Conservation (phyloP, 1,140 invertebrate species). For the Achroia grisella region DNA sequence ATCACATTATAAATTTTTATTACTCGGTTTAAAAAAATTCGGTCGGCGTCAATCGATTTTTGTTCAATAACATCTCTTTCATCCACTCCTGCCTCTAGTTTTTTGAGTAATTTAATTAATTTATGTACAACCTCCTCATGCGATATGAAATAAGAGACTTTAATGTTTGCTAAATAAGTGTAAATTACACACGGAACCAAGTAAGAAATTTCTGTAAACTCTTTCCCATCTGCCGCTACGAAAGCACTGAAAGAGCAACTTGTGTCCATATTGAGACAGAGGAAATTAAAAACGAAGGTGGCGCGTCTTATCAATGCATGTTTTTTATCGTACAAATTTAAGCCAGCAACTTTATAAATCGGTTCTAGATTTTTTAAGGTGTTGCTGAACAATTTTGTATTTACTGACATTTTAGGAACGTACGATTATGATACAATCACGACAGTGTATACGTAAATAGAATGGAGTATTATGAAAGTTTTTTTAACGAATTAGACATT, state of each 20-base stretch:
- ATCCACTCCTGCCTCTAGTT: neutral
- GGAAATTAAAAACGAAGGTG: slow-evolving; percentile 14
- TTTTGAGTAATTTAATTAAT: neutral
- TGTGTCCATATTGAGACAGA: slow-evolving; percentile 16
- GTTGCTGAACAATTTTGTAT: no score
- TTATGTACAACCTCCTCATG: no score
- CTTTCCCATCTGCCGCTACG: slow-evolving; percentile 1
- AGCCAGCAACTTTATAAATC: slow-evolving; percentile 8
- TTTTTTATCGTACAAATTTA: slow-evolving; percentile 11
- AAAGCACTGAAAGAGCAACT: slow-evolving; percentile 10
- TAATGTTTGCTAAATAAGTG: slow-evolving; percentile 4
- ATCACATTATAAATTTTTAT: slow-evolving; percentile 10
- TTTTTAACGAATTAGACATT: no score
- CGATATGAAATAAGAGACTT: no score
- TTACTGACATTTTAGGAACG: no score
- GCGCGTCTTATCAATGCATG: slow-evolving; percentile 4
- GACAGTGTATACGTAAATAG: no score
- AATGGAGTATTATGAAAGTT: no score
- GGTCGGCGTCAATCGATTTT: slow-evolving; percentile 1
- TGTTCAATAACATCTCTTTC: slow-evolving; percentile 11
- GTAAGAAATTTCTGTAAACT: slow-evolving; percentile 17
- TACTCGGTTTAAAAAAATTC: slow-evolving; percentile 14
- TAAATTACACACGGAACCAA: slow-evolving; percentile 15
- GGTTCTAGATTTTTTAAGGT: slow-evolving; percentile 10
- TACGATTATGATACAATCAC: no score